These are phyloP conservation scores for Ichneumoninae sp. DNA, from an alignment of 2,888 invertebrate genomes.

Conservation along the genomic window DNA sequence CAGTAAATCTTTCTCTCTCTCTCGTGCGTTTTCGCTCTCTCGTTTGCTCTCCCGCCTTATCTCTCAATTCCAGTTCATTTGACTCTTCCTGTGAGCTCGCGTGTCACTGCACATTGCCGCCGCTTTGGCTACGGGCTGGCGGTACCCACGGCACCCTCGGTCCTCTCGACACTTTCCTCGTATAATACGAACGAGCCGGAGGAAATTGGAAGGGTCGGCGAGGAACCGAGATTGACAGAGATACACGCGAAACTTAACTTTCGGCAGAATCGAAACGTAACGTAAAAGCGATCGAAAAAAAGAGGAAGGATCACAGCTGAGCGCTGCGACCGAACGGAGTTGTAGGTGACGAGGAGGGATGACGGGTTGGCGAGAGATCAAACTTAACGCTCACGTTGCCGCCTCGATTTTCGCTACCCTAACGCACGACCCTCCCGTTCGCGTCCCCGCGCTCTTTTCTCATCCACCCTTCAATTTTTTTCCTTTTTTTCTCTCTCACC, in stretches of 20 bases:
- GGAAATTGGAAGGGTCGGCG: slow-evolving; percentile 11
- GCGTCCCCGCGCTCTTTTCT: not conserved
- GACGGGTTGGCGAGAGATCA: not conserved
- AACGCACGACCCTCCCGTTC: not conserved
- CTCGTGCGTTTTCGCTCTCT: slow-evolving; percentile 34
- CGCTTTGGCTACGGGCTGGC: slow-evolving; percentile 26
- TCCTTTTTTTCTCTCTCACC: not conserved
- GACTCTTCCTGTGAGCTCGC: slow-evolving; percentile 72
- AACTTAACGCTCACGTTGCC: slow-evolving; percentile 29
- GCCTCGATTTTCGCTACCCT: slow-evolving; percentile 30
- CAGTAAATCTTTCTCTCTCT: slow-evolving; percentile 26
- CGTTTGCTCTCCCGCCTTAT: slow-evolving; percentile 54
- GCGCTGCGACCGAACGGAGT: not conserved
- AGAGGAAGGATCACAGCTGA: not conserved
- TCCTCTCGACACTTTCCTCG: slow-evolving; percentile 56
- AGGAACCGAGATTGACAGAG: slow-evolving; percentile 13
- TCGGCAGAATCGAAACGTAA: not conserved
- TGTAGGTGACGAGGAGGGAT: slow-evolving; percentile 12
- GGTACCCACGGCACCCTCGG: slow-evolving; percentile 56
- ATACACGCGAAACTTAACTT: slow-evolving; percentile 3
- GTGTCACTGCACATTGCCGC: slow-evolving; percentile 70
- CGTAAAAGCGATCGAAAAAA: not conserved
- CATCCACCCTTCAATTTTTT: slow-evolving; percentile 5
- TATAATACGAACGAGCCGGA: slow-evolving; percentile 18
- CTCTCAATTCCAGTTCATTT: slow-evolving; percentile 72